These are phyloP conservation scores for Acinonyx jubatus DNA, from an alignment of 2,113 vertebrate species.

Conservation along the genomic window DNA sequence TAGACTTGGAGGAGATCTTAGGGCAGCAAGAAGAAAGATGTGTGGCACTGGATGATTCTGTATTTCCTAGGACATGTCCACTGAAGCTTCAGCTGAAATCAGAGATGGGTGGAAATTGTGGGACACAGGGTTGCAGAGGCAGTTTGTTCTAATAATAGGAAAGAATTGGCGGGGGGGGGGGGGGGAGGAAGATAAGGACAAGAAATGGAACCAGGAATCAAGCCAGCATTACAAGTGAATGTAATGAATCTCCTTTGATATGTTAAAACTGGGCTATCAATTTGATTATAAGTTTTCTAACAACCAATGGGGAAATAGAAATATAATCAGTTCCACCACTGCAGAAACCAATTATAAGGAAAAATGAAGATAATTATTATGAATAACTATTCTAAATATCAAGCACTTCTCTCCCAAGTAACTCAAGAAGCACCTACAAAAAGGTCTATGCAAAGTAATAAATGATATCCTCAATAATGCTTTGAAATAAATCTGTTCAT, in stretches of 20 bases:
- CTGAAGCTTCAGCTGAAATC: background rate
- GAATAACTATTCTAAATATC: background rate
- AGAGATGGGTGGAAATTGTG: background rate
- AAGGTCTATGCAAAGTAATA: background rate
- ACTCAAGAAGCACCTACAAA: background rate
- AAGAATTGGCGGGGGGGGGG: fast-evolving
- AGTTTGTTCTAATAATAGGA: background rate
- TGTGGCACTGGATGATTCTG: background rate
- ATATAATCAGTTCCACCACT: background rate
- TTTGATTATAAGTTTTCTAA: background rate
- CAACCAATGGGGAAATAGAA: background rate
- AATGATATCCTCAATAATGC: background rate
- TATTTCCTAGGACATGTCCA: background rate
- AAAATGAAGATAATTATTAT: background rate
- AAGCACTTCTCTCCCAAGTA: background rate
- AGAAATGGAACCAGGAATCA: background rate
- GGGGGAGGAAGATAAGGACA: background rate
- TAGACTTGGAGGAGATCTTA: background rate
- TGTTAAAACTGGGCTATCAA: background rate
- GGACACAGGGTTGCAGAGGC: background rate
- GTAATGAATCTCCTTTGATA: background rate
- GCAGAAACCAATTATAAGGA: background rate
- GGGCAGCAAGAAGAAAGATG: background rate
- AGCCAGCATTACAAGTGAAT: background rate
- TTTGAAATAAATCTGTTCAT: background rate